Percentiles rank a stretch among this genome's conserved stretches.
Conservation (phyloP, 1,140 invertebrate species). For the Patella vulgata region DNA sequence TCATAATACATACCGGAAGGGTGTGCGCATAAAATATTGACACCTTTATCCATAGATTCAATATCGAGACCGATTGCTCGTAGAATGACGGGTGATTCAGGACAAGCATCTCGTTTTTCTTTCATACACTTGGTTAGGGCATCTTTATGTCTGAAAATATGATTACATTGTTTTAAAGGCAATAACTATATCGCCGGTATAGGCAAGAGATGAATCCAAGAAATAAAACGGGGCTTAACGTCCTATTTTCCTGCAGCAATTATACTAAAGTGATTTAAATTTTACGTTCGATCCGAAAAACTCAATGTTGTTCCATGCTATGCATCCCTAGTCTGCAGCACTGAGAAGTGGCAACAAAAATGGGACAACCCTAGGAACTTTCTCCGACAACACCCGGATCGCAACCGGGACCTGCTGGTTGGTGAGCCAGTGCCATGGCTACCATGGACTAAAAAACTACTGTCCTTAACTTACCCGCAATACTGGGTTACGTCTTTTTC, state of each 20-base stretch:
- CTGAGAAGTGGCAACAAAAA: background rate
- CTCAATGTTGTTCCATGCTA: background rate
- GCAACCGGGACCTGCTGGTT: no score
- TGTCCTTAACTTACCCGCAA: conserved; percentile 27
- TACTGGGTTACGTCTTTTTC: conserved; percentile 12
- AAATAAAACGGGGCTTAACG: no score
- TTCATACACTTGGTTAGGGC: conserved; percentile 19
- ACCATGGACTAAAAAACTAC: no score
- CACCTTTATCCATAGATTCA: conserved; percentile 21
- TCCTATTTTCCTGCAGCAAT: no score
- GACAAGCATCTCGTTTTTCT: conserved; percentile 10
- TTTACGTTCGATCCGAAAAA: no score
- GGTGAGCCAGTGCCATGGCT: no score
- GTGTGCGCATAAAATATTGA: conserved; percentile 20
- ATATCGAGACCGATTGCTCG: conserved; percentile 14
- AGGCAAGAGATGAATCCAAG: no score
- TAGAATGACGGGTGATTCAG: conserved; percentile 20
- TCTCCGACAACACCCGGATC: no score
- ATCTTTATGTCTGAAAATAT: conserved; percentile 16
- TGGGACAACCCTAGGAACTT: no score
- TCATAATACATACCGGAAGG: conserved; percentile 13
- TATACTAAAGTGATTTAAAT: no score
- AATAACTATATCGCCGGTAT: no score
- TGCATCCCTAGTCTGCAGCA: background rate
- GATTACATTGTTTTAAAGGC: no score